phyloP scores from a whole-genome alignment of 1,140 invertebrate genomes.

The Centruroides vittatus region DNA sequence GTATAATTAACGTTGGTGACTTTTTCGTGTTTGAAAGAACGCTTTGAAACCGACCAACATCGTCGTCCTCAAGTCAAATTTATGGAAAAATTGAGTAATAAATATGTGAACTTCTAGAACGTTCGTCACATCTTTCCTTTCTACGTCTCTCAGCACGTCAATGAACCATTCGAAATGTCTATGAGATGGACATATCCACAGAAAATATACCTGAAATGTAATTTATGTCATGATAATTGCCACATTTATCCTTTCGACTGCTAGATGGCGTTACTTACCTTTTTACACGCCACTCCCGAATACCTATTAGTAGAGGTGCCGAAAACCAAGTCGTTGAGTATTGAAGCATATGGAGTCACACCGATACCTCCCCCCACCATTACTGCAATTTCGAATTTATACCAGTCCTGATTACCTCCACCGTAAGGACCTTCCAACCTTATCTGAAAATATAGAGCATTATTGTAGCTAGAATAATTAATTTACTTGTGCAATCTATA shows the following conservation, averaged over 20 bases:
- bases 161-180: conserved; percentile 99
- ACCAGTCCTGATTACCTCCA: conserved; percentile 99
- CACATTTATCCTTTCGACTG: too few relatives aligned
- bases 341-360: conserved; percentile 97
- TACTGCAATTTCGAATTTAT: conserved; percentile 93
- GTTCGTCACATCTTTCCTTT: conserved; percentile 88
- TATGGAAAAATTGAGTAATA: conserved; percentile 99
- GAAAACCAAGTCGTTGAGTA: conserved; percentile 91
- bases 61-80: conserved; percentile 96
- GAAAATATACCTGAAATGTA: conserved; percentile 74
- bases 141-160: conserved; percentile 91
- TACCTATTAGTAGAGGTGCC: conserved; percentile 89
- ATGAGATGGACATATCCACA: conserved; percentile 98
- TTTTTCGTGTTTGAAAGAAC: too few relatives aligned
- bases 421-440: conserved; percentile 95
- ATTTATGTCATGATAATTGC: too few relatives aligned
- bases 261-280: conserved; percentile 37
- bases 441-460: conserved; percentile 29
- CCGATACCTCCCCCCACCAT: conserved; percentile 99
- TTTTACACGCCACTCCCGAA: conserved; percentile 91
- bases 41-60: conserved; percentile 72
- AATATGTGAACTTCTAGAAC: conserved; percentile 98
- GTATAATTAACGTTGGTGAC: too few relatives aligned
- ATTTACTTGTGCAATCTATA: too few relatives aligned
- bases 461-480: too few relatives aligned